Evolutionary conservation across 2,113 vertebrate species (phyloP), one percentile per base, ranked within the genome.

Genomic region (Prionailurus viverrinus): DNA sequence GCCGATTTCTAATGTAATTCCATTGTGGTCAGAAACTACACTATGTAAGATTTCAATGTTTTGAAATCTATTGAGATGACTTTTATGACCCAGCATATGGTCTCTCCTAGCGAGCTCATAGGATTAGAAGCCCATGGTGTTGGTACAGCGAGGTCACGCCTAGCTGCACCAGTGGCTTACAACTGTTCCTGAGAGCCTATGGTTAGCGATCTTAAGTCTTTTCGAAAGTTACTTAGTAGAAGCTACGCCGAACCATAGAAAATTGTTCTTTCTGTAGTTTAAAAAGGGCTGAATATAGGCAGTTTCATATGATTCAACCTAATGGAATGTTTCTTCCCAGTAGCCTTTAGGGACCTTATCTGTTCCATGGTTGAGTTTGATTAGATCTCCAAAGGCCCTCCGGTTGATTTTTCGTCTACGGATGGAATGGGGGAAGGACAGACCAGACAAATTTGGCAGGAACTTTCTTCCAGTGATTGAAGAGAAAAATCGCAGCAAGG

Each of bases 1-100:
- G 4, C 65, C 91, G 29, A 61, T 78, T 89, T 97, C 39, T 53
- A 95, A 45, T 73, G 91, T 88, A 73, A 58, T 95, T 82, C 80
- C 31, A 36, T 48, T 82, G 39, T 41, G 39, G 6, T 84, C 8
- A 71, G 76, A 92, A 41, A 76, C 41, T 86, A 15, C 79, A 41
- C 10, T 88, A 14, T 79, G 19, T 61, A 83, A 85, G 41, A 89
- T 89, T 91, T 85, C 53, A 27, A 14, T 48, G 51, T 76, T 83
- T 86, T 66, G 33, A 61, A 36, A 18, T 84, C 83, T 63, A 5
- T 25, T 66, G 33, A 89, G 65, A 65, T 82, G 55, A 87, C 51
- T 92, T 36, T 90, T 29, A n/a, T 53, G 53, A 58, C 51, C 53
- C 29, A 84, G 36, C 61, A 61, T 58, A 2, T 83, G 39, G n/a